Base-by-base conservation (phyloP, 2,113 vertebrate species). In the Stigmatopora nigra region DNA sequence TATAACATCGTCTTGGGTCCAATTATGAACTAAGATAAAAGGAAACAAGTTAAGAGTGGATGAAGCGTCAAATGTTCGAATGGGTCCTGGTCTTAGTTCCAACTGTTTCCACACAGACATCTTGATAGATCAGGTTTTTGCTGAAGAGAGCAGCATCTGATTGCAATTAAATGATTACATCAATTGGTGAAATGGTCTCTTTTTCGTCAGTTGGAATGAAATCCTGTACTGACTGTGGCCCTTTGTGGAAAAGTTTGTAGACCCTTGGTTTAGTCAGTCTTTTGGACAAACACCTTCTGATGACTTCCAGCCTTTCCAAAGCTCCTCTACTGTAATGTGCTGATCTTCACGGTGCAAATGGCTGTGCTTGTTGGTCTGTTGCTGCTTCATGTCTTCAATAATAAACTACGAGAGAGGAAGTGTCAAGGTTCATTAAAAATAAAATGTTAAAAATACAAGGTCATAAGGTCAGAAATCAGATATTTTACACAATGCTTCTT, bases 331-430 rank as follows among this genome's bases (percentile, higher is more conserved):
- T 7, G 95, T 98, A 78, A 98, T 98, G 72, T 98, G 95, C 53
- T 98, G 95, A 78, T 98, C 96, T 84, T 98, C 95, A 80, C 92
- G 90, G 83, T 98, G 96, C 62, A 98, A 83, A 69, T 94, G 90
- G 79, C 88, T 97, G 62, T 97, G 95, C 73, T 98, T 98, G 85
- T 96, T 94, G 46, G 94, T 87, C 80, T 90, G 90, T 66, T 96
- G 95, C 68, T 94, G 94, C 66, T 98, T 94, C 95, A 98, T 95
- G 84, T 97, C 96, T 87, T 98, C 94, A 78, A 95, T 94, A 25
- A 98, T 93, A 82, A 98, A 98, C 90, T 91, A 53, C 9, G 31
- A 51, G 12, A 65, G 2, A 61, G 16, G 53, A 35, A 57, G 13
- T 2, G 31, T 31, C 25, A 7, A 13, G 55, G 16, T 16, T 49